A percentile compares a stretch with the other conserved stretches of the same genome.
Conservation (phyloP, 2,113 vertebrate species). For the Ibidorhyncha struthersii region DNA sequence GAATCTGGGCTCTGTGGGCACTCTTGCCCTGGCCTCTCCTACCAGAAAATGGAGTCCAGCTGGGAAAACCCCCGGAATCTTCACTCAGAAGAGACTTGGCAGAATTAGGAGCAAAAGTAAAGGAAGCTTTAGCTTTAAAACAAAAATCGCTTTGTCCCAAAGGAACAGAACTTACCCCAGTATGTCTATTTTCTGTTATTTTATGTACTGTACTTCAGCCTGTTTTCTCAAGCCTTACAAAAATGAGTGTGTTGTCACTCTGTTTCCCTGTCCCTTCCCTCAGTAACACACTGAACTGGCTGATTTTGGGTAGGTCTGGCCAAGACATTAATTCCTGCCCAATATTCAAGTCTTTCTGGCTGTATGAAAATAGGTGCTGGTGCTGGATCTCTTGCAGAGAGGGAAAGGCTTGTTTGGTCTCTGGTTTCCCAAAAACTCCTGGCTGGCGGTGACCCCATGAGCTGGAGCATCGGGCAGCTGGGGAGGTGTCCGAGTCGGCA, state of each 20-base stretch:
- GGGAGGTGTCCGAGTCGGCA: background rate
- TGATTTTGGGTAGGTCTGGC: background rate
- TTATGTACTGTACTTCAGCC: conserved; percentile 11
- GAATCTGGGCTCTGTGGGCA: background rate
- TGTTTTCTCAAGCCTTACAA: conserved; percentile 22
- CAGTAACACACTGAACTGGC: background rate
- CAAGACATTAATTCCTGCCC: background rate
- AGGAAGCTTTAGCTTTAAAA: background rate
- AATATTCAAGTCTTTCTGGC: background rate
- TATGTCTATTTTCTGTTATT: background rate
- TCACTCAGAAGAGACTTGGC: background rate
- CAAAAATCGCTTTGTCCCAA: background rate
- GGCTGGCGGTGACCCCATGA: background rate
- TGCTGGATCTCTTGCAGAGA: background rate
- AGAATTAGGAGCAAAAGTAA: background rate
- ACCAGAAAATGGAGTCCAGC: background rate
- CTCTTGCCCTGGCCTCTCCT: background rate
- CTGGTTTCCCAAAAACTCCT: background rate
- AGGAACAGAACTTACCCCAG: background rate
- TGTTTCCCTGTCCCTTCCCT: background rate
- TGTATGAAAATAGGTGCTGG: background rate
- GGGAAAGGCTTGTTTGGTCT: background rate
- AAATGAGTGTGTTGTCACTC: background rate
- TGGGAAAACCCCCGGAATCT: background rate
- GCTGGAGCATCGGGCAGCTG: background rate